phyloP scores from a whole-genome alignment of 92 coral and sea anemone species.

The Zoanthus sansibaricus region DNA sequence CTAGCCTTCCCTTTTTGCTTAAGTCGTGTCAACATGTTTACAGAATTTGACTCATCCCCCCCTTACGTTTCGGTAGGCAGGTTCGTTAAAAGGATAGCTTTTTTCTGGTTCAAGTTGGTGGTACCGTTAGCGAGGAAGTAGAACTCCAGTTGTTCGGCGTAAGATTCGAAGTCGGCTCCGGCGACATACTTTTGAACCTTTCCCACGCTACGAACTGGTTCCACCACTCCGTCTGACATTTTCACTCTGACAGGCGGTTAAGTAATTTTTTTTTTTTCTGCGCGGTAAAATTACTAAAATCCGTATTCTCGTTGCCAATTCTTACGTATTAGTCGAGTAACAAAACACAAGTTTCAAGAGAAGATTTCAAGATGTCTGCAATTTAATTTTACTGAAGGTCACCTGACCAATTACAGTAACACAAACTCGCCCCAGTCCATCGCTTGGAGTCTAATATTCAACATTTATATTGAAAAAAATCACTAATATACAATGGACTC shows the following conservation, averaged over 20 bases:
- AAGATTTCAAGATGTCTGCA: no score
- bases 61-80: slow-evolving; percentile 62
- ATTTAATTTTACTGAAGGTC: no score
- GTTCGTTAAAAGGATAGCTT: slow-evolving; percentile 62
- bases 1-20: slow-evolving; percentile 37
- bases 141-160: slow-evolving; percentile 38
- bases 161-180: slow-evolving; percentile 5
- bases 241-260: not conserved
- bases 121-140: slow-evolving; percentile 40
- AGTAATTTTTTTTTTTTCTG: no score
- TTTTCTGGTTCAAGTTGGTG: slow-evolving; percentile 33
- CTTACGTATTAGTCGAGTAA: no score
- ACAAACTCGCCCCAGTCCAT: no score
- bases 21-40: slow-evolving; percentile 28
- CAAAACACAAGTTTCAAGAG: no score
- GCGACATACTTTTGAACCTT: slow-evolving; percentile 50
- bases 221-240: slow-evolving; percentile 32
- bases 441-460: no score
- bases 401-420: no score
- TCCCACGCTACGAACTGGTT: slow-evolving; percentile 39
- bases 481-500: no score
- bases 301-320: no score
- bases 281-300: no score
- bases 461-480: no score
- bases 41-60: slow-evolving; percentile 31